Base-by-base conservation (phyloP, 2,888 invertebrate species). In the Drosophila cracens region DNA sequence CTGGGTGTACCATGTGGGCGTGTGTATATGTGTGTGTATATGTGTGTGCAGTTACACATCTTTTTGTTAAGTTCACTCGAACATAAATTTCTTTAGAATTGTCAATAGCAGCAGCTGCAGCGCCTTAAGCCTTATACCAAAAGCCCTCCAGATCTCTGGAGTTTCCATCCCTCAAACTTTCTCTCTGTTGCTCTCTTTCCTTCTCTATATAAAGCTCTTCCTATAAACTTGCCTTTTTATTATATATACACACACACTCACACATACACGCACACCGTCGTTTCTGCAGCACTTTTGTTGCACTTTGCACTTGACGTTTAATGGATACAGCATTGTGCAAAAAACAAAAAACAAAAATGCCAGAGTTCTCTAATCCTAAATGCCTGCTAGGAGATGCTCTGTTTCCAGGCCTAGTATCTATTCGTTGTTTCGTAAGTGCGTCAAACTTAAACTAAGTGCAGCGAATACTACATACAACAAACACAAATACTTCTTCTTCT, bases 1-100 rank as follows among this genome's bases (percentile, higher is more conserved):
- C 11, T 57, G 52, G 48, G 48, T 54, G 54, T n/a, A 36, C 34
- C 52, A 54, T 43, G 54, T 61, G 59, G 52, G 78, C 43, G 70
- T 70, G 46, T 38, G 29, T 18, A n/a, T n/a, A 4, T 21, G 21
- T 11, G 18, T 65, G 67, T 40, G 68, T 36, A 65, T 49, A 52
- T 74, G 25, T 76, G 52, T 40, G 38, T 73, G 68, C 71, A 76
- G 73, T 70, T 82, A 74, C 81, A 83, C 74, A 82, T 77, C 74
- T 82, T 83, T 83, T 80, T 82, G 81, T 83, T 69, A 80, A 83
- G 81, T 82, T 83, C 81, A 83, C 57, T 83, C 77, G 81, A 76
- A 82, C 83, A 82, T 83, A 82, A 82, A 83, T 82, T 82, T 83
- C 72, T 83, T 77, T 77, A 74, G 80, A 85, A 85, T 85, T 83